These are phyloP conservation scores for Axis porcinus DNA, from an alignment of 2,113 vertebrate species.

Conservation along the genomic window DNA sequence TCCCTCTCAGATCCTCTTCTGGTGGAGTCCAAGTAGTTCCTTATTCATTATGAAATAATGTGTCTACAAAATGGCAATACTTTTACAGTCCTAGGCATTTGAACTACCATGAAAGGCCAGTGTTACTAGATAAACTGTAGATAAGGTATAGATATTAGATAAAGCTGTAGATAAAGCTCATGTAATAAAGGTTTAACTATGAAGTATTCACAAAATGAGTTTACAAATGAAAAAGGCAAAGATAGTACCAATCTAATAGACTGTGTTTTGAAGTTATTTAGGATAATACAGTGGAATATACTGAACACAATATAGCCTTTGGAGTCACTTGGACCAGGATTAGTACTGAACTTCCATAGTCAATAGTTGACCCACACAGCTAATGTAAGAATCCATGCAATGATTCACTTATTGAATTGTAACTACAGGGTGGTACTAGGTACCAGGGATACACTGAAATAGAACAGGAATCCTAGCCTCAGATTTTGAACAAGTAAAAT, in stretches of 20 bases:
- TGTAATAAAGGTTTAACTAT: background rate
- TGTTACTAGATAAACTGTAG: background rate
- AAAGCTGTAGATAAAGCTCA: background rate
- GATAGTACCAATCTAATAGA: background rate
- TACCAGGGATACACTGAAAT: background rate
- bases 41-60: background rate
- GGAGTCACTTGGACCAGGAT: background rate
- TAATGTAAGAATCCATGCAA: background rate
- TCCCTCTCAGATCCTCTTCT: background rate
- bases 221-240: background rate
- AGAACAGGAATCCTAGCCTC: background rate
- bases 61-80: background rate
- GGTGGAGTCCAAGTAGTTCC: background rate
- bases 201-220: background rate
- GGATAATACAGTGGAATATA: background rate
- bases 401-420: background rate
- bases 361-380: background rate
- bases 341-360: background rate
- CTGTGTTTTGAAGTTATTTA: background rate
- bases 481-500: background rate
- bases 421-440: background rate
- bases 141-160: background rate
- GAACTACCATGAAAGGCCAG: background rate
- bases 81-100: background rate
- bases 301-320: background rate